Evolutionary conservation across 2,113 vertebrate species (phyloP), one percentile per base, ranked within the genome.

Genomic region (Arizona elegans): DNA sequence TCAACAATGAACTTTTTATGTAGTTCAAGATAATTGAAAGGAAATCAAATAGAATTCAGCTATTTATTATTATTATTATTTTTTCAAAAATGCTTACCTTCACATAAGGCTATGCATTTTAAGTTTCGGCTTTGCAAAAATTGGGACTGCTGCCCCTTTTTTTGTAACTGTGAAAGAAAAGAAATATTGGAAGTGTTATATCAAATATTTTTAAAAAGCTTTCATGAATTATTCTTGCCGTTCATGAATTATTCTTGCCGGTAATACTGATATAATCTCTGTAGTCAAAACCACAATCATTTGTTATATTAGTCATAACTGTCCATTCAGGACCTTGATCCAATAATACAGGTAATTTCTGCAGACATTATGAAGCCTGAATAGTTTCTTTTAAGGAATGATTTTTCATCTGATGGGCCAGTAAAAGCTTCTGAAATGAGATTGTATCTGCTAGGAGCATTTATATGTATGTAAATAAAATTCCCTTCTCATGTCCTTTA

Each of bases 91-190:
- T 81, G 33, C 97, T 96, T 97, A 99, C 98, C 98, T 98, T 99
- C 98, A 97, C 98, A 99, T 98, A 99, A 98, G 98, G 98, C 98
- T 97, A 99, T 99, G 97, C 98, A 99, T 97, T 99, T 99, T 97
- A 99, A 97, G 95, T 98, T 99, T 94, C 98, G 98, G 96, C 98
- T 99, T 96, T 99, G 98, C 97, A 99, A 97, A 97, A 99, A 99
- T 85, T 98, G 98, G 38, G 98, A 98, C 81, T 99, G 98, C 90
- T 98, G 98, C 96, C 98, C 98, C 97, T 98, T 99, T 96, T 98
- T 98, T 98, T 98, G 98, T 94, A 98, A 98, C 98, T 99, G 95
- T 95, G 94, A 91, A 92, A 86, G 62, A 97, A 97, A 95, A 96
- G 1, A 97, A 92, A 95, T 1, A 43, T 94, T 95, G 52, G 95